Evolutionary conservation across 2,113 vertebrate species (phyloP).

Genomic region (Tragelaphus imberbis): DNA sequence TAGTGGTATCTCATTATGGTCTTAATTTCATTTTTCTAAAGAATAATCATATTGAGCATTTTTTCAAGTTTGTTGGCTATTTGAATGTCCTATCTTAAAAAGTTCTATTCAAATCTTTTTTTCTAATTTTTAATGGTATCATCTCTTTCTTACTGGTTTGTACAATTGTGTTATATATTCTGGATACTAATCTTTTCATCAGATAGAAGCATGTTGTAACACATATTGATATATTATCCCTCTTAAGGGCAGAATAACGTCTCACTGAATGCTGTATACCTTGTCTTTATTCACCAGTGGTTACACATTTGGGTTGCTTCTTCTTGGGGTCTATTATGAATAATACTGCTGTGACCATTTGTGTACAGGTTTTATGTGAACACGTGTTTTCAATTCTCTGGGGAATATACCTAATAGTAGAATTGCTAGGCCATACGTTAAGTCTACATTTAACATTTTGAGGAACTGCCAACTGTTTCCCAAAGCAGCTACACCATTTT

Average conservation of each 20-base stretch:
- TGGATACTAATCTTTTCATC: background rate
- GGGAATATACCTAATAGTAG: background rate
- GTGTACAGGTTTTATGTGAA: background rate
- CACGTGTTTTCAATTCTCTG: background rate
- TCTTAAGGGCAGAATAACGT: background rate
- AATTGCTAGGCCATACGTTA: background rate
- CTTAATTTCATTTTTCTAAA: background rate
- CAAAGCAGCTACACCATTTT: background rate
- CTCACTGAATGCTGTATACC: background rate
- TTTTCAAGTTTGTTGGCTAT: background rate
- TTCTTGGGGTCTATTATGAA: background rate
- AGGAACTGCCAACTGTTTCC: background rate
- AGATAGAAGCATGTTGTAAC: background rate
- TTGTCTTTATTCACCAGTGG: background rate
- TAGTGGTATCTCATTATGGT: background rate
- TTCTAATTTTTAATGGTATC: background rate
- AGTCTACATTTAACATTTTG: background rate
- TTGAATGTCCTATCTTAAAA: background rate
- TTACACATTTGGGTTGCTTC: background rate
- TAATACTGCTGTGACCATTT: background rate
- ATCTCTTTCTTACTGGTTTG: background rate
- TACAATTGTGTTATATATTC: background rate
- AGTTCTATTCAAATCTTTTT: background rate
- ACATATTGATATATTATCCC: background rate
- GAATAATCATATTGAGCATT: background rate